phyloP scores from a whole-genome alignment of 2,113 vertebrate genomes.

The Rallus limicola region DNA sequence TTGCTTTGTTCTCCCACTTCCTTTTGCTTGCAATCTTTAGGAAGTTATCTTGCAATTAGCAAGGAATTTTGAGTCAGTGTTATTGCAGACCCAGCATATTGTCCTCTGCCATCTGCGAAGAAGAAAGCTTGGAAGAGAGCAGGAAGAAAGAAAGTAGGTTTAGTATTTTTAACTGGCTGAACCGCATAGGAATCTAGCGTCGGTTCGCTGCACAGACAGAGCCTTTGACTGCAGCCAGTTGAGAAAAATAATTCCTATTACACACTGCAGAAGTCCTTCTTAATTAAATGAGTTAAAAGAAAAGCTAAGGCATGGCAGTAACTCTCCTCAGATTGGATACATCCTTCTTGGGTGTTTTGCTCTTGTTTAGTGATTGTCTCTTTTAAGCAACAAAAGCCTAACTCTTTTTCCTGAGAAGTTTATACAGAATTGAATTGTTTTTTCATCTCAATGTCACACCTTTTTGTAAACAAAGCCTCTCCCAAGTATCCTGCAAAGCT shows the following conservation, averaged over 20 bases:
- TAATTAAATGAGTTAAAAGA: not conserved
- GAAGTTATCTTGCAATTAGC: conserved; percentile 81
- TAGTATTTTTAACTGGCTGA: not conserved
- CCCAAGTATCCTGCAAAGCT: not conserved
- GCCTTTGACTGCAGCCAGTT: not conserved
- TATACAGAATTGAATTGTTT: not conserved
- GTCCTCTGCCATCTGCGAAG: conserved; percentile 44
- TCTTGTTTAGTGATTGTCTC: not conserved
- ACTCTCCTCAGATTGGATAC: not conserved
- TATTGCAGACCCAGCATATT: conserved; percentile 48
- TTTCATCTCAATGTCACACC: not conserved
- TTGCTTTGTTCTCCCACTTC: conserved; percentile 77
- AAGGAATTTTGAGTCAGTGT: conserved; percentile 66
- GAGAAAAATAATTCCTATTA: not conserved
- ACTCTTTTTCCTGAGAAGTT: not conserved
- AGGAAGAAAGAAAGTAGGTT: not conserved
- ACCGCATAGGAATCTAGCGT: not conserved
- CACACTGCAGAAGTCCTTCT: not conserved
- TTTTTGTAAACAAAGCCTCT: not conserved
- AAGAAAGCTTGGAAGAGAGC: conserved; percentile 23
- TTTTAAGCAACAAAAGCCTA: not conserved
- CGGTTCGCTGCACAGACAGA: not conserved
- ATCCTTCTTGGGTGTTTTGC: not conserved
- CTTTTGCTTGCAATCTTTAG: conserved; percentile 78
- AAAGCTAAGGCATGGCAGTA: not conserved